phyloP scores from a whole-genome alignment of 2,888 invertebrate species.

The Eustalomyia histrio region DNA sequence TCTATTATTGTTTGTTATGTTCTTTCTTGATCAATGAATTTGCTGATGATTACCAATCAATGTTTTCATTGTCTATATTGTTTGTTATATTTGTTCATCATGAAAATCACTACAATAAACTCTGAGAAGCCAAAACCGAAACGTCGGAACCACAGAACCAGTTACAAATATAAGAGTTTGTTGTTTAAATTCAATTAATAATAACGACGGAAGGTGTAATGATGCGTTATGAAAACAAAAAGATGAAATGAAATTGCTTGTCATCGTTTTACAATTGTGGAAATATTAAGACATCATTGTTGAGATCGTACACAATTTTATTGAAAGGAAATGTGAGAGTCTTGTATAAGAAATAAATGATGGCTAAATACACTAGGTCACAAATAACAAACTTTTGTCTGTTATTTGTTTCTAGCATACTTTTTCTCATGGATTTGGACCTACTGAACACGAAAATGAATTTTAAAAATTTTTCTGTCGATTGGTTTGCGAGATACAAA shows the following conservation, averaged over 20 bases:
- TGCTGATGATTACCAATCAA: slow-evolving; percentile 37
- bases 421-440: too few relatives aligned
- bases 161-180: slow-evolving; percentile 21
- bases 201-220: slow-evolving; percentile 47
- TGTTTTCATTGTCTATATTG: slow-evolving; percentile 28
- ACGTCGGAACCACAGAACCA: slow-evolving; percentile 26
- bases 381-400: too few relatives aligned
- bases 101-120: background rate
- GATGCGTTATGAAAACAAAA: slow-evolving; percentile 9
- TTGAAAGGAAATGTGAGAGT: slow-evolving; percentile 7
- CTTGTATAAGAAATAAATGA: background rate
- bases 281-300: slow-evolving; percentile 51
- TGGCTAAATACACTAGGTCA: too few relatives aligned
- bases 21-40: slow-evolving; percentile 12
- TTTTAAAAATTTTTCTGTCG: too few relatives aligned
- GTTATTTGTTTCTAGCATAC: too few relatives aligned
- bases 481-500: too few relatives aligned
- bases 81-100: slow-evolving; percentile 11
- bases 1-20: background rate
- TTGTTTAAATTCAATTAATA: slow-evolving; percentile 40
- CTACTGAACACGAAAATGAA: too few relatives aligned
- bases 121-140: slow-evolving; percentile 23
- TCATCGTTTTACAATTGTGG: slow-evolving; percentile 40
- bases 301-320: background rate
- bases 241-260: slow-evolving; percentile 34